These are phyloP conservation scores for Pelusios castaneus DNA, from an alignment of 2,113 vertebrate genomes.

Conservation along the genomic window DNA sequence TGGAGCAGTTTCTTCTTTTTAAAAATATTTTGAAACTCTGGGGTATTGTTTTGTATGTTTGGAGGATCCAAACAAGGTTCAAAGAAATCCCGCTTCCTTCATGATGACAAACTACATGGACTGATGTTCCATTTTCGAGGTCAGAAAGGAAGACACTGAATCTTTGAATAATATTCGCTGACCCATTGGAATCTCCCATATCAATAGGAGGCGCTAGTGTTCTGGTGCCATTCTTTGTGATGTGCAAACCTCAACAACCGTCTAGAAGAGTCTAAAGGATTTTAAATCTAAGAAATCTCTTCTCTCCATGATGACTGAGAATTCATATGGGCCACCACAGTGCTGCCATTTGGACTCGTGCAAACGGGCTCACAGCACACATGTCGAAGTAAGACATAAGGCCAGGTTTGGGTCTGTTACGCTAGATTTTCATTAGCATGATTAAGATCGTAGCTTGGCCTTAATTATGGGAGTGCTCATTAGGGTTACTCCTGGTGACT, in stretches of 20 bases:
- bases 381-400: not conserved
- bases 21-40: not conserved
- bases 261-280: not conserved
- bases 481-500: not conserved
- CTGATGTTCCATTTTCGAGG: not conserved
- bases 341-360: not conserved
- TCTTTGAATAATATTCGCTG: not conserved
- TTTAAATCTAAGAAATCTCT: not conserved
- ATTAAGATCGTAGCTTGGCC: not conserved
- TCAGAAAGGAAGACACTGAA: not conserved
- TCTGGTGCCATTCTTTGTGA: not conserved
- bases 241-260: not conserved
- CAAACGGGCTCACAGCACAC: not conserved
- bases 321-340: rapidly evolving
- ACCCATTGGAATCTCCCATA: rapidly evolving
- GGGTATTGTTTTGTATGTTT: not conserved
- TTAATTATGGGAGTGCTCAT: not conserved
- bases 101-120: not conserved
- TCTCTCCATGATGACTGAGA: not conserved
- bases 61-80: not conserved
- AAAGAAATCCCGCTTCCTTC: not conserved
- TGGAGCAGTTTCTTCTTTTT: conserved; percentile 27
- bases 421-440: not conserved
- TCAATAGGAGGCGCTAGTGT: rapidly evolving
- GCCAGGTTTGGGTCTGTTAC: not conserved